Conservation (phyloP, 1,140 invertebrate species). For the Branchinecta lynchi region DNA sequence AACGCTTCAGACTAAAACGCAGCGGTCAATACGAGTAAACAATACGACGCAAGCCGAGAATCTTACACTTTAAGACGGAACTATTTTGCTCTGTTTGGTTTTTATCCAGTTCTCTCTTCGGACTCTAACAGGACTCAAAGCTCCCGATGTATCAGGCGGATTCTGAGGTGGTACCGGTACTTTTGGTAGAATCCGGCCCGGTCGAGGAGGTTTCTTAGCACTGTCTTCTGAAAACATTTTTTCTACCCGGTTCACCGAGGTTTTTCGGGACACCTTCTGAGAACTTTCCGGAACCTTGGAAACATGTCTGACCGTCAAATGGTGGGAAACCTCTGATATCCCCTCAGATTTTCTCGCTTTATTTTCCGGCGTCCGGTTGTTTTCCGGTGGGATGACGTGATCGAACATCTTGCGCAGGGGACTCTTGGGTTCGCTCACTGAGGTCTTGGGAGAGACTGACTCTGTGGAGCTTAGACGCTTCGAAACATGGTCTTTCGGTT, state of each 20-base stretch:
- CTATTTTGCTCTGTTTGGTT: background rate
- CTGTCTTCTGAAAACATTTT: background rate
- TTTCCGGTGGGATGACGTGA: background rate
- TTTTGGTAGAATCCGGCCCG: background rate
- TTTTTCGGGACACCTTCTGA: background rate
- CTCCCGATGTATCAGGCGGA: background rate
- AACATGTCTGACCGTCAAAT: background rate
- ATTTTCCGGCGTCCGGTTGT: background rate
- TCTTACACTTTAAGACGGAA: background rate
- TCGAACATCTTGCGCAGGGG: background rate
- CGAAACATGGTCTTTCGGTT: too few species aligned
- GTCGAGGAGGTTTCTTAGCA: background rate
- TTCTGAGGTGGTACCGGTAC: background rate
- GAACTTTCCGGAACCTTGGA: background rate
- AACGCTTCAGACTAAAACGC: too few species aligned
- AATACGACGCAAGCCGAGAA: too few species aligned
- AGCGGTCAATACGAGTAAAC: too few species aligned
- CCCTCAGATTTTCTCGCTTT: background rate
- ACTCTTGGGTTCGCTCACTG: too few species aligned
- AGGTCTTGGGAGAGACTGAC: too few species aligned
- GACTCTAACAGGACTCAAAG: background rate
- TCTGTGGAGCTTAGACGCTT: too few species aligned
- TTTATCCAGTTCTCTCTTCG: constrained; percentile 7
- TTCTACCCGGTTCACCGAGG: background rate
- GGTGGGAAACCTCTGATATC: background rate